Evolutionary conservation across 2,797 vertebrate genomes (phyloP).

Genomic region (Lagodon rhomboides): DNA sequence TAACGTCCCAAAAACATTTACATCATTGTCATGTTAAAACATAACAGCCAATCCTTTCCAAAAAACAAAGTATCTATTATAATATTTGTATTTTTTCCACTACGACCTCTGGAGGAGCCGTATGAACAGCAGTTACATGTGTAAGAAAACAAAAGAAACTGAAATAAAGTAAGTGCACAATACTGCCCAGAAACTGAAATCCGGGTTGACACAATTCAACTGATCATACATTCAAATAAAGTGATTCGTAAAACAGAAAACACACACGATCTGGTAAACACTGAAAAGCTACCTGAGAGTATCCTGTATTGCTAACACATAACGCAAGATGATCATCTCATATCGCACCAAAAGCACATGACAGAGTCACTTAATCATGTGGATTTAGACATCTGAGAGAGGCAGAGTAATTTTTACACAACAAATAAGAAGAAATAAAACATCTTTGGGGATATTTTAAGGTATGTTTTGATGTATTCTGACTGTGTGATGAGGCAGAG

Average conservation of each 20-base stretch:
- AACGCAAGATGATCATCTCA: background rate
- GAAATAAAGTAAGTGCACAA: background rate
- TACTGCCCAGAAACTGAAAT: background rate
- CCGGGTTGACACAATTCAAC: background rate
- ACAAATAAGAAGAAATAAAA: background rate
- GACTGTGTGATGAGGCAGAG: conserved; percentile 35
- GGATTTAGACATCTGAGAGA: background rate
- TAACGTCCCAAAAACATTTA: background rate
- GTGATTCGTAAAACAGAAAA: background rate
- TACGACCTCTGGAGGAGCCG: background rate
- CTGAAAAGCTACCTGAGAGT: background rate
- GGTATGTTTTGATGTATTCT: conserved; percentile 40
- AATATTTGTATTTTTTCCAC: background rate
- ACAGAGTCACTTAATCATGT: background rate
- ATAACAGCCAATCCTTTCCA: background rate
- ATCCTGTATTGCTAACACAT: background rate
- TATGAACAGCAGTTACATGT: background rate
- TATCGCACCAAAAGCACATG: background rate
- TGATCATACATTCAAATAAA: background rate
- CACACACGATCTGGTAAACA: background rate
- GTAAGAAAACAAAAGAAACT: background rate
- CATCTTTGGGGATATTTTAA: conserved; percentile 10
- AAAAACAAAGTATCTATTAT: background rate
- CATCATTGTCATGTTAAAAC: background rate
- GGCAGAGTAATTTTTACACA: background rate